Percentiles rank a stretch among this genome's conserved stretches.
These are phyloP conservation scores for Nematolebias whitei DNA, from an alignment of 2,113 vertebrate genomes.

Conservation along the genomic window DNA sequence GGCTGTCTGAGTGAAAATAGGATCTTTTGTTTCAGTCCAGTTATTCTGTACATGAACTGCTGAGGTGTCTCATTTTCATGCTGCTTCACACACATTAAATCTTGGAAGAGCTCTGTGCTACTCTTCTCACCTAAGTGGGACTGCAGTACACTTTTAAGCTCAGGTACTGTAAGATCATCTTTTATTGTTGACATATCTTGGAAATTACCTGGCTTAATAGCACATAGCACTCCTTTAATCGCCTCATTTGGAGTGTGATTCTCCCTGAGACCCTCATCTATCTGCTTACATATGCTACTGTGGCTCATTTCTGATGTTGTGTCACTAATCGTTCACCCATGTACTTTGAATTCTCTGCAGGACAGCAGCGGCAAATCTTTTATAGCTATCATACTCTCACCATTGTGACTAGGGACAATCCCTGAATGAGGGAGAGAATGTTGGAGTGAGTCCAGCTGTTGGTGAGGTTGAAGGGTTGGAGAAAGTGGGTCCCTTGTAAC, in stretches of 20 bases:
- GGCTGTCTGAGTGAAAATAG: background rate
- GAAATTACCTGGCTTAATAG: background rate
- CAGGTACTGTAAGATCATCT: background rate
- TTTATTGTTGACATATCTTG: background rate
- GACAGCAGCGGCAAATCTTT: too few species aligned
- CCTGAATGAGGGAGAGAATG: too few species aligned
- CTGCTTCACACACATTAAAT: background rate
- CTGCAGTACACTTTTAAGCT: background rate
- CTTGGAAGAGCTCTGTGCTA: background rate
- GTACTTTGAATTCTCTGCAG: too few species aligned
- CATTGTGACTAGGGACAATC: too few species aligned
- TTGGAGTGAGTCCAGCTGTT: too few species aligned
- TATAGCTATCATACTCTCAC: too few species aligned
- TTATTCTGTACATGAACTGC: background rate
- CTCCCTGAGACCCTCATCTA: background rate
- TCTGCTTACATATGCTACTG: conserved; percentile 3
- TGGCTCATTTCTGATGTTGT: background rate
- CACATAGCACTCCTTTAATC: background rate
- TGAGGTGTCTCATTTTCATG: conserved; percentile 2
- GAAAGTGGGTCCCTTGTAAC: too few species aligned
- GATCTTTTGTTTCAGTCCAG: background rate
- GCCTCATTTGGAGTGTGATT: background rate
- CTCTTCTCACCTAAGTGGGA: background rate
- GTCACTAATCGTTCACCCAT: too few species aligned
- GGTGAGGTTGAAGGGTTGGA: too few species aligned